Evolutionary conservation across 2,797 vertebrate genomes (phyloP), one percentile per base, ranked within the genome.

Genomic region (Neosalanx taihuensis): DNA sequence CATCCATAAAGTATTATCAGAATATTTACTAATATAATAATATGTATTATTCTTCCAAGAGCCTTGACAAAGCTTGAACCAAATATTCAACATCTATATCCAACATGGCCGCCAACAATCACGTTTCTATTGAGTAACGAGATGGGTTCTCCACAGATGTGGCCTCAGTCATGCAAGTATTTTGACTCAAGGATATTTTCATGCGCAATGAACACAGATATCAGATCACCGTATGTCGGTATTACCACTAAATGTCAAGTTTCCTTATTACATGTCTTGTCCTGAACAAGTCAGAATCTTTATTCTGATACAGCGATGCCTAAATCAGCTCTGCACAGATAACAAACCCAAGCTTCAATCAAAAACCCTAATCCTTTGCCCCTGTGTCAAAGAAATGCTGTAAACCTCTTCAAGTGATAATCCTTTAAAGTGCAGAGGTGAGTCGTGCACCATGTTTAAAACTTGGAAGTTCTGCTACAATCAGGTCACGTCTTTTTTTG

Each of bases 371-470:
- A 77, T 79, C 76, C 62, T 70, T 70, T 59, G 26, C 69, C 69
- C 71, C 59, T 53, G 56, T 78, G 79, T 83, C 79, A 85, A 71
- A 71, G 76, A 77, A 81, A 76, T 62, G 74, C 57, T 65, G 41
- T 49, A 81, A 81, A 84, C 75, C 78, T 75, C 41, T 77, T 72
- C 74, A 72, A 75, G 70, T 72, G 71, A 59, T 73, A 53, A 78
- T 53, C 51, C 51, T 53, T 53, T 56, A 56, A 70, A 78, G 4
- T 0, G 12, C 26, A 74, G 69, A 80, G 49, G 70, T 79, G 73
- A 81, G 70, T 76, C 71, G 69, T 59, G 61, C 7, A 79, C 76
- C 71, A 77, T 69, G 64, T 71, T 69, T 80, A 81, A 78, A 68
- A 71, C 68, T 73, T 71, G 71, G 70, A 72, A 71, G 73, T 77